A percentile compares a stretch with the other conserved stretches of the same genome.
Conservation (phyloP, 92 coral and sea anemone species). For the Porites cylindrica region DNA sequence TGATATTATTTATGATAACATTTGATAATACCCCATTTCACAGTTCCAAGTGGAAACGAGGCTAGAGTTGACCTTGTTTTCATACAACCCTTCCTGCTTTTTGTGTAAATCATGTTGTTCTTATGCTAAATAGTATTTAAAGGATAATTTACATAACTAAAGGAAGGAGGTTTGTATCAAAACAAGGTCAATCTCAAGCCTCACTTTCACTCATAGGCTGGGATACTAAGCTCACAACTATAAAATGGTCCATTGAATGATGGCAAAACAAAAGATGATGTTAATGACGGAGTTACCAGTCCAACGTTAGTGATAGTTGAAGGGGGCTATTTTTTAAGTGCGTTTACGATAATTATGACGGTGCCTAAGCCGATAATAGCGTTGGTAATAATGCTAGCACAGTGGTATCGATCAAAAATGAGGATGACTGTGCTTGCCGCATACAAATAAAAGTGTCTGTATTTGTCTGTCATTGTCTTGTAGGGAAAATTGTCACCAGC, state of each 20-base stretch:
- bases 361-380: constrained; percentile 1
- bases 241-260: not conserved
- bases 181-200: too few species aligned
- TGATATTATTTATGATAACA: not conserved
- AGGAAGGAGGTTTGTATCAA: too few species aligned
- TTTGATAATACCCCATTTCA: not conserved
- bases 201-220: too few species aligned
- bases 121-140: too few species aligned
- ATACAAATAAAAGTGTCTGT: not conserved
- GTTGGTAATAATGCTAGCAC: not conserved
- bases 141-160: too few species aligned
- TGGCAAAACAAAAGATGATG: constrained; percentile 24
- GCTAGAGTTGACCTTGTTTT: too few species aligned
- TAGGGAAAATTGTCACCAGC: constrained; percentile 61
- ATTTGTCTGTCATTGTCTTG: too few species aligned
- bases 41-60: too few species aligned
- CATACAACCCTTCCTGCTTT: too few species aligned
- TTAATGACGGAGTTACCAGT: not conserved
- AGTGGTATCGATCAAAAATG: not conserved
- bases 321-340: not conserved
- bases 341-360: not conserved
- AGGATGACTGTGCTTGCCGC: not conserved
- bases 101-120: too few species aligned
- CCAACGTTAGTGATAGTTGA: constrained; percentile 10
- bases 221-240: too few species aligned